These are phyloP conservation scores for Acanthurus tractus DNA, from an alignment of 2,797 vertebrate genomes.

Conservation along the genomic window DNA sequence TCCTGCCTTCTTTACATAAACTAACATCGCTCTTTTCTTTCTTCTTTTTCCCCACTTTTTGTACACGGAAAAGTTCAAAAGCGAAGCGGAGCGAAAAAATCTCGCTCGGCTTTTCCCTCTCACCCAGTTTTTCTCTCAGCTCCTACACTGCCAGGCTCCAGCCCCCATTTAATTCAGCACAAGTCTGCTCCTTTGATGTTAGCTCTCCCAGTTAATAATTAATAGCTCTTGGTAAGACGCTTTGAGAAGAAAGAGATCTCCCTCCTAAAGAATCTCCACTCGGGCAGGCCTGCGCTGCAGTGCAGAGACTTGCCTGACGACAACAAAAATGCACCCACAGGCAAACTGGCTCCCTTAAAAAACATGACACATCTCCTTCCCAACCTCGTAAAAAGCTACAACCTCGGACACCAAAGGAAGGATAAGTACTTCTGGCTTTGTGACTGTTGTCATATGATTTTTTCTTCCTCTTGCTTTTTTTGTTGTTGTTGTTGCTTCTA, in stretches of 20 bases:
- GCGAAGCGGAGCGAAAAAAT: slow-evolving; percentile 44
- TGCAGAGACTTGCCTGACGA: slow-evolving; percentile 83
- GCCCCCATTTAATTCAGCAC: slow-evolving; percentile 77
- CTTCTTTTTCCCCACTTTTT: slow-evolving; percentile 26
- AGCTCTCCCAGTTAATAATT: slow-evolving; percentile 85
- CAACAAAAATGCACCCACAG: slow-evolving; percentile 83
- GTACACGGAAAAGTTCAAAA: slow-evolving; percentile 67
- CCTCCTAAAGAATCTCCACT: slow-evolving; percentile 80
- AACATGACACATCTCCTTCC: slow-evolving; percentile 63
- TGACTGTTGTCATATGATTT: slow-evolving; percentile 2
- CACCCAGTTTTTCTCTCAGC: slow-evolving; percentile 75
- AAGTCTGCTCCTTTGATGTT: slow-evolving; percentile 87
- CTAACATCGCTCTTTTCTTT: slow-evolving; percentile 44
- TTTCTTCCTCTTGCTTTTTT: background rate
- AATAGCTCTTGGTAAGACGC: slow-evolving; percentile 79
- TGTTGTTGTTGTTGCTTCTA: background rate
- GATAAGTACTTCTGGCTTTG: slow-evolving; percentile 19
- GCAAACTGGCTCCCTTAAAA: slow-evolving; percentile 69
- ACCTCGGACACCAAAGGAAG: slow-evolving; percentile 51
- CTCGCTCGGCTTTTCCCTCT: slow-evolving; percentile 71
- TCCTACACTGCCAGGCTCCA: slow-evolving; percentile 65
- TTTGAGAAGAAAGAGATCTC: slow-evolving; percentile 78
- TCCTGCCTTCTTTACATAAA: slow-evolving; percentile 56
- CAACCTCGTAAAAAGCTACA: slow-evolving; percentile 14
- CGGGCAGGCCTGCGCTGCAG: slow-evolving; percentile 73